Evolutionary conservation across 2,113 vertebrate genomes (phyloP).

Genomic region (Sinocyclocheilus rhinocerous): DNA sequence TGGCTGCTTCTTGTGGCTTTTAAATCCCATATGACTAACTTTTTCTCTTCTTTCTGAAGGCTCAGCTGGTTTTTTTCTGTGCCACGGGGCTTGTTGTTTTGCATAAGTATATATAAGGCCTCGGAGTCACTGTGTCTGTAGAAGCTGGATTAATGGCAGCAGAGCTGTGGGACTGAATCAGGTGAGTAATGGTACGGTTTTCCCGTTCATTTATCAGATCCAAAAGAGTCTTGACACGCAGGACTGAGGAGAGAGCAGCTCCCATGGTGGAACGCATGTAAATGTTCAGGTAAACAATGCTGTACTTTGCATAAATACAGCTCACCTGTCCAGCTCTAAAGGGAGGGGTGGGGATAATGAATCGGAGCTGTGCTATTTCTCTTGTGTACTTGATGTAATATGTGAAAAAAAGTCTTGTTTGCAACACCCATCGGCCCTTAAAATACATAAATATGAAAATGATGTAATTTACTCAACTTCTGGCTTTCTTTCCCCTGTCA

Average conservation of each 20-base stretch:
- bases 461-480: not conserved
- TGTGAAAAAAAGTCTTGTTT: constrained; percentile 14
- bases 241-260: constrained; percentile 44
- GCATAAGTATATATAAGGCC: constrained; percentile 56
- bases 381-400: constrained; percentile 61
- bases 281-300: constrained; percentile 56
- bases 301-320: constrained; percentile 64
- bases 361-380: constrained; percentile 61
- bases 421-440: not conserved
- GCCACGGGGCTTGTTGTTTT: constrained; percentile 49
- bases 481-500: not conserved
- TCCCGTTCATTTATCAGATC: constrained; percentile 59
- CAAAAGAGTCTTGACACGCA: constrained; percentile 44
- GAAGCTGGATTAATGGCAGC: constrained; percentile 51
- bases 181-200: constrained; percentile 54
- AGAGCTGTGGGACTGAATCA: constrained; percentile 42
- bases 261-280: constrained; percentile 48
- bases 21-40: not conserved
- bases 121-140: constrained; percentile 23
- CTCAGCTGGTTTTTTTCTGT: constrained; percentile 33
- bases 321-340: constrained; percentile 65
- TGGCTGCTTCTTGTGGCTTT: constrained; percentile 14
- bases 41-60: constrained; percentile 11
- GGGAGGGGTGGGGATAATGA: constrained; percentile 68
- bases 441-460: not conserved